A percentile compares a stretch with the other conserved stretches of the same genome.
Conservation (phyloP, 2,888 invertebrate species). For the Tridacna gigas region DNA sequence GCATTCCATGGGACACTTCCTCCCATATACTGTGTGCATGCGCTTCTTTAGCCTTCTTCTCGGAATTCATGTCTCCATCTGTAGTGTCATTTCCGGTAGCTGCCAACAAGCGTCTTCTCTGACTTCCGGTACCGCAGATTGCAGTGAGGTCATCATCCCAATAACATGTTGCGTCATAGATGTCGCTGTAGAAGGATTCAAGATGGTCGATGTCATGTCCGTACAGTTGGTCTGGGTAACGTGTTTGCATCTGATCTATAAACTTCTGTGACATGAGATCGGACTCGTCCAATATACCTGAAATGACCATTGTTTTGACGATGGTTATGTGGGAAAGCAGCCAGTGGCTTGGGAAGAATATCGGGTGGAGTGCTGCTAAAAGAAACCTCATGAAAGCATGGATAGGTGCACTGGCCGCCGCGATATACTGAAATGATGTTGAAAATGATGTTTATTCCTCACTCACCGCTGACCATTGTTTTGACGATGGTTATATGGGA, state of each 20-base stretch:
- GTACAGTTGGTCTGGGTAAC: slow-evolving; percentile 48
- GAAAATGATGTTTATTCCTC: no score
- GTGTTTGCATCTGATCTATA: slow-evolving; percentile 41
- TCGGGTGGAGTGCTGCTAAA: no score
- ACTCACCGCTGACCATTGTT: no score
- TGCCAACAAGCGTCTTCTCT: background rate
- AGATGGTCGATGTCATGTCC: slow-evolving; percentile 39
- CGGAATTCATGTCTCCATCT: background rate
- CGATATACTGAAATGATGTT: no score
- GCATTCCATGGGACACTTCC: slow-evolving; percentile 57
- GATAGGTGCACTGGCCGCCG: no score
- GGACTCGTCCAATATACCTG: slow-evolving; percentile 45
- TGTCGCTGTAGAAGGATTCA: slow-evolving; percentile 33
- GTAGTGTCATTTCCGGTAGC: background rate
- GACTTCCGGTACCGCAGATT: background rate
- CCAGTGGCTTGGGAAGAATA: no score
- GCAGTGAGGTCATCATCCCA: background rate
- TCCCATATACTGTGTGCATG: slow-evolving; percentile 51
- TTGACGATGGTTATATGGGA: no score
- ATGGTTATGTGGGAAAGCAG: no score
- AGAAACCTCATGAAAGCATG: no score
- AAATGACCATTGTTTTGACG: no score
- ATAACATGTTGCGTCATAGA: slow-evolving; percentile 43
- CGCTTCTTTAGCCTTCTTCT: slow-evolving; percentile 19
- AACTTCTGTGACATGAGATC: slow-evolving; percentile 47